Evolutionary conservation across 2,797 vertebrate species (phyloP).

Genomic region (Jordanella pulchra): DNA sequence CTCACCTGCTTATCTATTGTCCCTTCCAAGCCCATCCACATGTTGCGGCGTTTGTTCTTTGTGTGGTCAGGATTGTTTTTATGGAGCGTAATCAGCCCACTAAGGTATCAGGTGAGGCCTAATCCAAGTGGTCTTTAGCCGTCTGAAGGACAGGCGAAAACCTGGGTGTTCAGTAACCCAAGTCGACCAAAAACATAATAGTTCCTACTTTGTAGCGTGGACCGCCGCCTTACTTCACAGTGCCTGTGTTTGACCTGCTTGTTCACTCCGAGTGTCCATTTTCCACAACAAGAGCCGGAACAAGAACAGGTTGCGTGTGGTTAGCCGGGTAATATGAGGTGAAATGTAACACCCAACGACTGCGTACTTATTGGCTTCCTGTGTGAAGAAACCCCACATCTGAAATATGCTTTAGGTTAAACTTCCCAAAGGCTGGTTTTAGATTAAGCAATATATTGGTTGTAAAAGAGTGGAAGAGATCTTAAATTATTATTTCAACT

Average conservation of each 20-base stretch:
- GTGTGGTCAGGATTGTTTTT: slow-evolving; percentile 53
- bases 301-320: slow-evolving; percentile 54
- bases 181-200: slow-evolving; percentile 65
- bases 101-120: slow-evolving; percentile 62
- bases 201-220: slow-evolving; percentile 25
- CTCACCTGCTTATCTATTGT: slow-evolving; percentile 2
- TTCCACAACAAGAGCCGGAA: slow-evolving; percentile 70
- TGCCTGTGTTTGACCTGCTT: slow-evolving; percentile 68
- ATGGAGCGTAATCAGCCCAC: slow-evolving; percentile 71
- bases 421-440: neutral
- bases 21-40: neutral
- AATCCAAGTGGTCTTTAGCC: slow-evolving; percentile 61
- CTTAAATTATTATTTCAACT: neutral
- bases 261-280: slow-evolving; percentile 64
- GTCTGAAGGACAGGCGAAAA: slow-evolving; percentile 70
- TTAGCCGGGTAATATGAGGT: slow-evolving; percentile 58
- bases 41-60: neutral
- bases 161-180: slow-evolving; percentile 59
- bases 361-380: slow-evolving; percentile 41
- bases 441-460: neutral
- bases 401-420: neutral
- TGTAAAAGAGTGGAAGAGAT: neutral
- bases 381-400: slow-evolving; percentile 35
- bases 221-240: slow-evolving; percentile 64
- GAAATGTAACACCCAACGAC: slow-evolving; percentile 63